Conservation (phyloP, 2,888 invertebrate species). For the Seira ritae region DNA sequence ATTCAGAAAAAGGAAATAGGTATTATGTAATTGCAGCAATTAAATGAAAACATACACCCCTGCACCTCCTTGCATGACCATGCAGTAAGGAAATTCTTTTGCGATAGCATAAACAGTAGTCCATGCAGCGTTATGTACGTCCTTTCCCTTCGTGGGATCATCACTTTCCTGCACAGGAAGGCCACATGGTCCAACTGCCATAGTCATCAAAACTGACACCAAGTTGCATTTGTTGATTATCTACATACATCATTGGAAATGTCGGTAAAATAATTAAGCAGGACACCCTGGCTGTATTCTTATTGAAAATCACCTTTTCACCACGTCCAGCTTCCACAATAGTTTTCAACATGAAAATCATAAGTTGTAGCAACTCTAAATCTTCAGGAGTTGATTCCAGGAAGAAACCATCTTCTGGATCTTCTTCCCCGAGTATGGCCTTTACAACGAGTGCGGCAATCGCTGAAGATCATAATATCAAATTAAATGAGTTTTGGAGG, state of each 20-base stretch:
- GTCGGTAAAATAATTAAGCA: no score
- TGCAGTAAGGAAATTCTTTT: conserved; percentile 58
- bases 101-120: conserved; percentile 59
- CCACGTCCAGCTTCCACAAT: conserved; percentile 50
- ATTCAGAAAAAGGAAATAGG: no score
- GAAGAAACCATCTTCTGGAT: conserved; percentile 2
- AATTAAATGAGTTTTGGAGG: no score
- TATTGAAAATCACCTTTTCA: no score
- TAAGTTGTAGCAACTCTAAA: conserved; percentile 65
- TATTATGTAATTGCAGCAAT: no score
- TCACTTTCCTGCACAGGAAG: conserved; percentile 38
- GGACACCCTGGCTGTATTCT: no score
- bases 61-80: conserved; percentile 62
- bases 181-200: conserved; percentile 66
- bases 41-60: no score
- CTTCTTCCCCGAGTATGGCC: conserved; percentile 16
- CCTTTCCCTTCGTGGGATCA: neutral
- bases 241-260: no score
- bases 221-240: conserved; percentile 62
- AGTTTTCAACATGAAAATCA: conserved; percentile 64
- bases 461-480: no score
- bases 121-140: conserved; percentile 60
- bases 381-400: conserved; percentile 66
- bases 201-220: conserved; percentile 50
- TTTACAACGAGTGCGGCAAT: conserved; percentile 57